Evolutionary conservation across 2,888 invertebrate genomes (phyloP), one percentile per base, ranked within the genome.

Genomic region (Dasysyrphus albostriatus): DNA sequence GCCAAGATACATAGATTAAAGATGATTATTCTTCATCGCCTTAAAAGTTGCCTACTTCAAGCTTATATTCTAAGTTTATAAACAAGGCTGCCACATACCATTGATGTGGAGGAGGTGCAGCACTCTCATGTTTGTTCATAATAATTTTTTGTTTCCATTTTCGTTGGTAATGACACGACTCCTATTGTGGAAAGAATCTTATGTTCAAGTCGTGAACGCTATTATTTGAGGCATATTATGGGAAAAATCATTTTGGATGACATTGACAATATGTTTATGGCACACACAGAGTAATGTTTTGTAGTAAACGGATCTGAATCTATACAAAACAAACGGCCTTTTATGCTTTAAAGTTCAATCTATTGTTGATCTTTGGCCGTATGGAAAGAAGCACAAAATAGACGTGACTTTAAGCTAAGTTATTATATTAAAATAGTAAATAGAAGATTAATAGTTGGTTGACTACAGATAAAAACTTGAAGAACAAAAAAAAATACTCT

Each of bases 211-310:
- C 83, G 74, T 75, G 83, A 76, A 70, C 49, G 49, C 10, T 19
- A 63, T 74, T 59, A 47, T 61, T 75, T 39, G 59, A 49, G 39
- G 76, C 56, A 56, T 42, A 77, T 61, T 76, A 81, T 84, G 84
- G 81, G 81, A 84, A 84, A 67, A 81, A 72, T 73, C 81, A 81
- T 84, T n/a, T 84, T 76, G 67, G 81, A 77, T 82, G 85, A 85
- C 85, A 85, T 85, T 85, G 85, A 82, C 82, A 85, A 56, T 77
- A 73, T 85, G 81, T 77, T 82, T 82, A 74, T 85, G 77, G 82
- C 39, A 78, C 37, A 78, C 34, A 72, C 3, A 74, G 44, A 24
- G 32, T 77, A 69, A 79, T 49, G 47, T 56, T 67, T 14, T 1
- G 54, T n/a, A 16, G 73, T 47, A 70, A 81, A 56, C 73, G 69